Conservation (phyloP, 2,113 vertebrate species). For the Gopherus evgoodei region DNA sequence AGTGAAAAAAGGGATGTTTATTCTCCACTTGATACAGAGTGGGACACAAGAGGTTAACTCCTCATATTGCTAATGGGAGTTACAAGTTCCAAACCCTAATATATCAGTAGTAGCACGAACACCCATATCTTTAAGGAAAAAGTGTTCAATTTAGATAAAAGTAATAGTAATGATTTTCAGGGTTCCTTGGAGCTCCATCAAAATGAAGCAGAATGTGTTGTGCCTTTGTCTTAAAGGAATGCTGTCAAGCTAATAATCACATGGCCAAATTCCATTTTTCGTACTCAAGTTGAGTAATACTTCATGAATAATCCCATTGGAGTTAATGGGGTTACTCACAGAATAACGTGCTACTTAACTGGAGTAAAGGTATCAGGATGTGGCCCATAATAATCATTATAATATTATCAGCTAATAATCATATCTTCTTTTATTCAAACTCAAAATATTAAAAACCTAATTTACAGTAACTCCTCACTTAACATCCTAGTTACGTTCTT, state of each 20-base stretch:
- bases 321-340: neutral
- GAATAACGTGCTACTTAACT: neutral
- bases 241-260: neutral
- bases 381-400: too few species aligned
- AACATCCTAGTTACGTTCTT: too few species aligned
- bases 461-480: neutral
- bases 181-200: neutral
- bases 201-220: neutral
- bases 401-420: neutral
- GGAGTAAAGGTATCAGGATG: fast-evolving
- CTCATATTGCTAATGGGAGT: neutral
- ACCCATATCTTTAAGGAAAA: neutral
- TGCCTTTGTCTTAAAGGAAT: neutral
- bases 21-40: neutral
- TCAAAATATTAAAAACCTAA: neutral
- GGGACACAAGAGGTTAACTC: neutral
- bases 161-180: neutral
- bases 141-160: neutral
- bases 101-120: neutral
- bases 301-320: neutral
- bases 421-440: neutral
- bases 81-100: neutral
- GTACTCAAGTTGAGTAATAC: neutral
- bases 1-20: neutral
- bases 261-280: fast-evolving